These are phyloP conservation scores for Ramphastos sulfuratus DNA, from an alignment of 2,113 vertebrate species.

Conservation along the genomic window DNA sequence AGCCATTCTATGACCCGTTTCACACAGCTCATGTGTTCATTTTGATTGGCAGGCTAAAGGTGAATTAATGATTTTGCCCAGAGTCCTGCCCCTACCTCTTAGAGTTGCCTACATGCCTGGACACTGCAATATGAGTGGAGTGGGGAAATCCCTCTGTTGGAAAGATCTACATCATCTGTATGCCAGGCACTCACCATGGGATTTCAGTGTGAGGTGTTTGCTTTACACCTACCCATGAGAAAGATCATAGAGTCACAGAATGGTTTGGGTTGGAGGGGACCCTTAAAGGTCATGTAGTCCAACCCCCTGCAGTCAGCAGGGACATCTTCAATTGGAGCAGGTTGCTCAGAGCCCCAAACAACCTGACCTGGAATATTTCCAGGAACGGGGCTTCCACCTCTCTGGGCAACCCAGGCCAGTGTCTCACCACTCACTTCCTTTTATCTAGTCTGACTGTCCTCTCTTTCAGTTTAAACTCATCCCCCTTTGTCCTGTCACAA, in stretches of 20 bases:
- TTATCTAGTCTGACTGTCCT: too few relatives aligned
- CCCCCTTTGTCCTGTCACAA: too few relatives aligned
- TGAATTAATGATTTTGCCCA: background rate
- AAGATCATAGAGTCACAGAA: background rate
- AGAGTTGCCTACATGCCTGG: fast-evolving
- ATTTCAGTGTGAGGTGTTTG: background rate
- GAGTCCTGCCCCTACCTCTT: background rate
- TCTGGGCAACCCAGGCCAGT: too few relatives aligned
- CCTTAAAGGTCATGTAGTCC: too few relatives aligned
- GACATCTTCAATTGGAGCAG: too few relatives aligned
- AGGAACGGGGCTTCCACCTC: too few relatives aligned
- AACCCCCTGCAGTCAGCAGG: too few relatives aligned
- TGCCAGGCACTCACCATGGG: fast-evolving
- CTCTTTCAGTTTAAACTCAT: too few relatives aligned
- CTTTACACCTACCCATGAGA: background rate
- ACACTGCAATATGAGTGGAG: fast-evolving
- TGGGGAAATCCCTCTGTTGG: background rate
- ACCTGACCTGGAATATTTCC: too few relatives aligned
- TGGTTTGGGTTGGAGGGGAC: background rate
- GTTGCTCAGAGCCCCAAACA: too few relatives aligned
- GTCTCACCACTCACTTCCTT: too few relatives aligned
- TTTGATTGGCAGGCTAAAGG: background rate
- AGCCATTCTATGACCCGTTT: background rate
- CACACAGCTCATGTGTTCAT: background rate
- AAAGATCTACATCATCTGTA: background rate